phyloP scores from a whole-genome alignment of 2,888 invertebrate genomes.

The Pristionchus arcanus region DNA sequence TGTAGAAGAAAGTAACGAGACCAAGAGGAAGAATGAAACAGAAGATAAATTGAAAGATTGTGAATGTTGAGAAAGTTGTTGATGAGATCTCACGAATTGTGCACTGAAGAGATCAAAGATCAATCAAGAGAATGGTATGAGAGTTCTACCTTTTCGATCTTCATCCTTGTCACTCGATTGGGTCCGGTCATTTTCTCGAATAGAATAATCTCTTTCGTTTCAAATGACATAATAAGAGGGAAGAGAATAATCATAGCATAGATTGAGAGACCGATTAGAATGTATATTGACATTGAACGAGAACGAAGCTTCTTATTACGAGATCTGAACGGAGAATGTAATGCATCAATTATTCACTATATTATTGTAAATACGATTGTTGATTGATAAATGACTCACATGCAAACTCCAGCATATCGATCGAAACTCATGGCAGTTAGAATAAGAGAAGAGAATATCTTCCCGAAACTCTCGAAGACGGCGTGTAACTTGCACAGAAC shows the following conservation, averaged over 20 bases:
- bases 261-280: constrained; percentile 69
- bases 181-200: constrained; percentile 76
- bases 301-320: constrained; percentile 74
- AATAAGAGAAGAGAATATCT: constrained; percentile 76
- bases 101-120: constrained; percentile 61
- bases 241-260: constrained; percentile 76
- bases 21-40: constrained; percentile 76
- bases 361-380: background rate
- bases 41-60: constrained; percentile 73
- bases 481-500: constrained; percentile 77
- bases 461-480: constrained; percentile 78
- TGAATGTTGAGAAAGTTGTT: constrained; percentile 70
- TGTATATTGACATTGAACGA: constrained; percentile 56
- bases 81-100: constrained; percentile 74
- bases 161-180: constrained; percentile 73
- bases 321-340: constrained; percentile 69
- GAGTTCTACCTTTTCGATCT: constrained; percentile 68
- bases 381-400: background rate
- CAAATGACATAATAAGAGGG: constrained; percentile 76
- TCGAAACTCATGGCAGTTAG: constrained; percentile 76
- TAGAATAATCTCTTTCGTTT: constrained; percentile 76
- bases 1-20: constrained; percentile 77
- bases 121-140: background rate
- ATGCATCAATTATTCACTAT: background rate
- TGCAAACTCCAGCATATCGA: constrained; percentile 72